Evolutionary conservation across 2,113 vertebrate genomes (phyloP), one percentile per base, ranked within the genome.

Genomic region (Daboia siamensis): DNA sequence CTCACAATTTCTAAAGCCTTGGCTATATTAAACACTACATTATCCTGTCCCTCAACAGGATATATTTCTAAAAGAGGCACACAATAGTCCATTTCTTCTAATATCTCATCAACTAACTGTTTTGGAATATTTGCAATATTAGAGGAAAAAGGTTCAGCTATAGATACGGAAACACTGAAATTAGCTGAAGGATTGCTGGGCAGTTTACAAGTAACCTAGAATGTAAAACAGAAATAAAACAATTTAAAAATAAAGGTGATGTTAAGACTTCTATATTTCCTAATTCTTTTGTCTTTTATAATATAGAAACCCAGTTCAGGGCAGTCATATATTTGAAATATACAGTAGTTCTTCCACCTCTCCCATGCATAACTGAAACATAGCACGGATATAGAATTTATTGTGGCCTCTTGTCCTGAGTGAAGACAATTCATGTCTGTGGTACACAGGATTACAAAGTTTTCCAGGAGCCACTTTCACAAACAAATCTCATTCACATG

Each of bases 111-210:
- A 85, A 97, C 94, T 88, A 96, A 55, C 51, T 96, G 92, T 93
- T 96, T 95, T 74, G 95, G 92, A 87, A 95, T 96, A 87, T 97
- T 97, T 88, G 96, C 95, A 90, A 97, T 96, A 90, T 96, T 96
- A 54, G 96, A 97, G 54, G 97, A 96, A 94, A 97, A 97, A 2
- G 95, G 96, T 92, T 98, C 96, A 39, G 93, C 96, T 91, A 97
- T 93, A 91, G 95, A 94, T 64, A 96, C 20, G 1, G 94, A 95
- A 33, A 95, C 95, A 95, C 95, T 97, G 91, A 97, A 97, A 87
- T 94, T 96, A 91, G 95, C 92, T 0, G 59, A 91, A 86, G 94
- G 94, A 90, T 93, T 95, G 87, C 96, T 95, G 80, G 24, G 88
- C 26, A 91, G 94, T 64, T 96, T 96, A 93, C 94, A 97, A 51